These are phyloP conservation scores for Burhinus oedicnemus DNA, from an alignment of 2,113 vertebrate genomes.

Conservation along the genomic window DNA sequence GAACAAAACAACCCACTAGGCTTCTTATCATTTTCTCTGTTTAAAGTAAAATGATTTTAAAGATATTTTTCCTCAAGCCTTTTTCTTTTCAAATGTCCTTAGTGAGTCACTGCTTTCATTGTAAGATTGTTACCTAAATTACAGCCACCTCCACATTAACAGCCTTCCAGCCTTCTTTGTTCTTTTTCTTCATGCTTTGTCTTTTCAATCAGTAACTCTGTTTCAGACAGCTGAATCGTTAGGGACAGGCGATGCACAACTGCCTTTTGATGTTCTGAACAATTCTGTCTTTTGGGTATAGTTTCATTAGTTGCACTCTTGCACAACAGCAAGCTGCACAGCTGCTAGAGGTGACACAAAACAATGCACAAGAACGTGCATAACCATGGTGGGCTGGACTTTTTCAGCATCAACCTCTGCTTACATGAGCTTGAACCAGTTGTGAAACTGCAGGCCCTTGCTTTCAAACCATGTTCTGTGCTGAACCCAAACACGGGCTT, in stretches of 20 bases:
- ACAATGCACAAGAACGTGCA: not conserved
- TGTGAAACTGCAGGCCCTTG: not conserved
- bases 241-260: not conserved
- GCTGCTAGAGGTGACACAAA: not conserved
- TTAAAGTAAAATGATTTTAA: not conserved
- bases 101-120: slow-evolving; percentile 40
- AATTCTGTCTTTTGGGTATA: not conserved
- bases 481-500: not conserved
- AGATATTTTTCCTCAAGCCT: not conserved
- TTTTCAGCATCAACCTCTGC: not conserved
- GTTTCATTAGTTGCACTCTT: not conserved
- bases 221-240: not conserved
- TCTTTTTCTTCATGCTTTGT: slow-evolving; percentile 26
- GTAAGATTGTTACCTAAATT: slow-evolving; percentile 26
- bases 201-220: not conserved
- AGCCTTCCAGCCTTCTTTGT: slow-evolving; percentile 39
- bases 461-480: not conserved
- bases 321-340: not conserved
- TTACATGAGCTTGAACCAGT: not conserved
- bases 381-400: not conserved
- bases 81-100: not conserved
- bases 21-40: not conserved
- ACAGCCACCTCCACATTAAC: slow-evolving; percentile 34
- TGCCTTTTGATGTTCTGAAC: not conserved
- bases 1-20: not conserved